Evolutionary conservation across 2,888 invertebrate genomes (phyloP).

Genomic region (Eupithecia tripunctaria): DNA sequence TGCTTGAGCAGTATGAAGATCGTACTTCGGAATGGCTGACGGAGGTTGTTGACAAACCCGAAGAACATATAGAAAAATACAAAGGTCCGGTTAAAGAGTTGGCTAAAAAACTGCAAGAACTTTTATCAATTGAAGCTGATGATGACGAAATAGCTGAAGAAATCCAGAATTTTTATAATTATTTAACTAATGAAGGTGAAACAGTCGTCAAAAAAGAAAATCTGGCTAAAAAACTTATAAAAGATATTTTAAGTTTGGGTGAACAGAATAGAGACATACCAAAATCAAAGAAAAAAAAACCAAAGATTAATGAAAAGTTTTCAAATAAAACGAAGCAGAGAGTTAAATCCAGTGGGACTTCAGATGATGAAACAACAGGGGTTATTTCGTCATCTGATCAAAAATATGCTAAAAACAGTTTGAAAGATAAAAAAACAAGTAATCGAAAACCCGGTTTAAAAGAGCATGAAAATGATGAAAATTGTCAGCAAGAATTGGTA

Average conservation of each 20-base stretch:
- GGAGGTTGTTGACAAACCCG: neutral
- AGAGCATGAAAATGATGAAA: no score
- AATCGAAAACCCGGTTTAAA: neutral
- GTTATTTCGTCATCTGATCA: no score
- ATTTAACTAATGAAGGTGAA: neutral
- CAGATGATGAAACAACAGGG: neutral
- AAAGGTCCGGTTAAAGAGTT: neutral
- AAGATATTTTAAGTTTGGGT: neutral
- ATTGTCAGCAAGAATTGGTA: neutral
- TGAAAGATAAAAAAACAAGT: neutral
- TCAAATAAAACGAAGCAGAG: neutral
- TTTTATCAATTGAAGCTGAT: slow-evolving; percentile 6
- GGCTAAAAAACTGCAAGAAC: slow-evolving; percentile 8
- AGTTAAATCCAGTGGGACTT: neutral
- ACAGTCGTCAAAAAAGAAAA: slow-evolving; percentile 11
- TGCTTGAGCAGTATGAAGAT: neutral
- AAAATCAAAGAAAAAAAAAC: neutral
- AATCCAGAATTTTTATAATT: slow-evolving; percentile 10
- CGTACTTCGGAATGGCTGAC: neutral
- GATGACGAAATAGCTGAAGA: slow-evolving; percentile 18
- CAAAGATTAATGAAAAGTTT: neutral
- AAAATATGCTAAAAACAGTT: slow-evolving; percentile 12
- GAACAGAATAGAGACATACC: neutral
- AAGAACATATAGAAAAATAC: neutral
- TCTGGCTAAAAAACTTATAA: slow-evolving; percentile 11